Percentiles rank a stretch among this genome's conserved stretches.
These are phyloP conservation scores for Pocillopora grandis DNA, from an alignment of 92 coral and sea anemone genomes.

Conservation along the genomic window DNA sequence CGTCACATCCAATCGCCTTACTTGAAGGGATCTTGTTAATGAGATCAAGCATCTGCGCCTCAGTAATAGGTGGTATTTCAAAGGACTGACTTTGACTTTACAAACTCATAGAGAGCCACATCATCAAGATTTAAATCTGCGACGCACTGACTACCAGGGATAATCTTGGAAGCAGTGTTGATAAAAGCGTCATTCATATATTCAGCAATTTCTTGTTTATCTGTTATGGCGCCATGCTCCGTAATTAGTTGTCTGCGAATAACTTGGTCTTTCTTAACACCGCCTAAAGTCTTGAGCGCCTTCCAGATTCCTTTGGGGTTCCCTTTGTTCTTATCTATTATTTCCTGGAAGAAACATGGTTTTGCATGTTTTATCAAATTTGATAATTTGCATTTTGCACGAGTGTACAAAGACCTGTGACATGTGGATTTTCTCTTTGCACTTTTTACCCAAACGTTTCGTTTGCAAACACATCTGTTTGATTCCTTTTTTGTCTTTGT, in stretches of 20 bases:
- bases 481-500: background rate
- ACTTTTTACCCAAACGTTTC: background rate
- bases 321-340: slow-evolving; percentile 43
- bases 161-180: no score
- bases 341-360: slow-evolving; percentile 31
- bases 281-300: slow-evolving; percentile 37
- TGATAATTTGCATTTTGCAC: slow-evolving; percentile 43
- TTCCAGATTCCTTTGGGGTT: slow-evolving; percentile 51
- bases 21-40: no score
- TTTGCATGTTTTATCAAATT: slow-evolving; percentile 46
- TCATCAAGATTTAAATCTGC: no score
- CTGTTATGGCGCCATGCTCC: slow-evolving; percentile 19
- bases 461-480: background rate
- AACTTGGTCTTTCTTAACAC: slow-evolving; percentile 4
- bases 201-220: slow-evolving; percentile 44
- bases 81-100: no score
- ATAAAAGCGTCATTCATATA: no score
- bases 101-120: no score
- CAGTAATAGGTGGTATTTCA: no score
- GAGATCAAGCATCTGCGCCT: no score
- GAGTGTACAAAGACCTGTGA: slow-evolving; percentile 35
- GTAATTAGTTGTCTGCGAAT: slow-evolving; percentile 14
- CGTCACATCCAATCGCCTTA: no score
- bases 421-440: background rate
- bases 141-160: no score